These are phyloP conservation scores for Guaruba guarouba DNA, from an alignment of 2,113 vertebrate species.

Conservation along the genomic window DNA sequence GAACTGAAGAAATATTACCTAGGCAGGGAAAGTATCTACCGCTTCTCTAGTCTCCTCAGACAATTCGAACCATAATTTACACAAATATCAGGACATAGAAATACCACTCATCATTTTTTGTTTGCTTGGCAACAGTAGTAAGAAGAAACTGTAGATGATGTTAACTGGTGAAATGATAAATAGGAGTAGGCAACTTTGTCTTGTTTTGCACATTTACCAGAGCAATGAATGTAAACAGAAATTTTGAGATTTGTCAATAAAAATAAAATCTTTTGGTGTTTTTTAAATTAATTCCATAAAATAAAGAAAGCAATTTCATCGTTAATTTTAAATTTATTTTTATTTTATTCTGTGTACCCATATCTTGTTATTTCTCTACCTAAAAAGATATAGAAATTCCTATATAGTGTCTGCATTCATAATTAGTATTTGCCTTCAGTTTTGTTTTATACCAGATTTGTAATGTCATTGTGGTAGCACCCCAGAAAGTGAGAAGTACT, in stretches of 20 bases:
- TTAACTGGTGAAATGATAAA: not conserved
- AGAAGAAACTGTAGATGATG: not conserved
- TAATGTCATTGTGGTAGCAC: not conserved
- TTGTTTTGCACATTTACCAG: not conserved
- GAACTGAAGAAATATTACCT: not conserved
- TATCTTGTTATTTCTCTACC: not conserved
- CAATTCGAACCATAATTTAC: not conserved
- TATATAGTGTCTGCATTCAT: not conserved
- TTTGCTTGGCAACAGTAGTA: not conserved
- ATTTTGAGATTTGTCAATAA: not conserved
- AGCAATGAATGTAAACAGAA: not conserved
- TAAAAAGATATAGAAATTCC: accelerated
- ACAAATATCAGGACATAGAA: not conserved
- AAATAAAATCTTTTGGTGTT: not conserved
- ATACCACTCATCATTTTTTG: not conserved
- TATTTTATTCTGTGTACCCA: not conserved
- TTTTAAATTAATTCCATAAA: not conserved
- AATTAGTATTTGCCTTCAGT: not conserved
- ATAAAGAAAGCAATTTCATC: not conserved
- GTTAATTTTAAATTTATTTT: not conserved
- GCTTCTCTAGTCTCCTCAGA: not conserved
- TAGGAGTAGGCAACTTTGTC: not conserved
- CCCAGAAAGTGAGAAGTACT: not conserved
- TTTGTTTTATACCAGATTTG: not conserved
- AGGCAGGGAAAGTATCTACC: not conserved